A percentile compares a stretch with the other conserved stretches of the same genome.
Evolutionary conservation across 2,113 vertebrate species (phyloP).

Genomic region (Grammomys dolichurus): DNA sequence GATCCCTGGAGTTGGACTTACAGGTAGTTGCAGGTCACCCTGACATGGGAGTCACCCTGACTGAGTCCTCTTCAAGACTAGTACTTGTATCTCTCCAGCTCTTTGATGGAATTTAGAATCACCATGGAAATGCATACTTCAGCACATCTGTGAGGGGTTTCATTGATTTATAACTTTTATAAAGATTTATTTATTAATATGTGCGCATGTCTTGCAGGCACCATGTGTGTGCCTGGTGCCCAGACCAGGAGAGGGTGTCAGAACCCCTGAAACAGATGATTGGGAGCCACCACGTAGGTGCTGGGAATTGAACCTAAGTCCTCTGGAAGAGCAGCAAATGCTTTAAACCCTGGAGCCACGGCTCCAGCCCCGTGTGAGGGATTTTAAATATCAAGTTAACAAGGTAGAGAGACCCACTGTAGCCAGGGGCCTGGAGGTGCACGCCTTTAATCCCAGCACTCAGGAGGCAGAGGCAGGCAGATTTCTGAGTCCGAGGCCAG

Average conservation of each 20-base stretch:
- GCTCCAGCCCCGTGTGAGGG: neutral
- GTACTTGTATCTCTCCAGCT: neutral
- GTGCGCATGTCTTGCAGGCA: neutral
- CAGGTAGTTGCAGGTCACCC: neutral
- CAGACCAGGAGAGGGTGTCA: neutral
- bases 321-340: neutral
- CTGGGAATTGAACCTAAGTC: neutral
- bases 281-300: neutral
- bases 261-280: neutral
- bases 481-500: neutral
- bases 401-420: neutral
- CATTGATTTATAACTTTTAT: neutral
- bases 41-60: neutral
- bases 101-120: neutral
- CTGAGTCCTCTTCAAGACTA: neutral
- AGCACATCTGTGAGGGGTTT: neutral
- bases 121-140: neutral
- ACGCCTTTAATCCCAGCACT: neutral
- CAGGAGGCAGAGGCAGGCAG: neutral
- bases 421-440: accelerated
- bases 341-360: neutral
- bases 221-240: neutral
- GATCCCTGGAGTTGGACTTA: neutral
- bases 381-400: neutral
- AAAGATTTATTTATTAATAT: neutral